These are phyloP conservation scores for Clanis bilineata DNA, from an alignment of 2,888 invertebrate species.

Conservation along the genomic window DNA sequence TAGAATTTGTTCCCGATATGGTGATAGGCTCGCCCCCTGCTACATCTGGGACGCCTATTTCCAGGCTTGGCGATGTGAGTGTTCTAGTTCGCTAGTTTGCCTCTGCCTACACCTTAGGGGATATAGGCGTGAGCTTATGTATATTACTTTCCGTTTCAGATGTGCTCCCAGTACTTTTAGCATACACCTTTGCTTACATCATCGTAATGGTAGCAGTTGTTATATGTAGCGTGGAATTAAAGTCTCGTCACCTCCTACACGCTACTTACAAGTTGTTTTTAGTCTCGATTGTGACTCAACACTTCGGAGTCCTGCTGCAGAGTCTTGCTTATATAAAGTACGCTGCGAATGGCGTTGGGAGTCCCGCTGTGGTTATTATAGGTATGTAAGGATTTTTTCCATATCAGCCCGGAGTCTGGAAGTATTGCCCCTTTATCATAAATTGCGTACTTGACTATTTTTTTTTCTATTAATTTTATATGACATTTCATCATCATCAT, in stretches of 20 bases:
- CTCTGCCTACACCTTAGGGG: too few species aligned
- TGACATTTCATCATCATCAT: too few species aligned
- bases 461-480: too few species aligned
- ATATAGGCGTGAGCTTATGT: background rate
- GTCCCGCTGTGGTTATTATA: constrained; percentile 60
- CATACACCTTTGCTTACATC: constrained; percentile 88
- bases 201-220: constrained; percentile 87
- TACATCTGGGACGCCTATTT: too few species aligned
- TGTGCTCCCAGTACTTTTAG: constrained; percentile 91
- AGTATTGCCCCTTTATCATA: too few species aligned
- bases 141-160: constrained; percentile 81
- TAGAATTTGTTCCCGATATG: too few species aligned
- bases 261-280: constrained; percentile 94
- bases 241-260: constrained; percentile 91
- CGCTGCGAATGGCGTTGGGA: constrained; percentile 87
- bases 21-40: too few species aligned
- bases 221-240: constrained; percentile 88
- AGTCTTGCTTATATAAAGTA: constrained; percentile 89
- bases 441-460: too few species aligned
- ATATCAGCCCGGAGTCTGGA: too few species aligned
- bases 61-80: too few species aligned
- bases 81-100: too few species aligned
- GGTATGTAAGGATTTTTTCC: constrained; percentile 54
- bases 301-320: constrained; percentile 86
- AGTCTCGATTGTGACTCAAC: constrained; percentile 86